These are phyloP conservation scores for Promerops cafer DNA, from an alignment of 2,113 vertebrate species.

Conservation along the genomic window DNA sequence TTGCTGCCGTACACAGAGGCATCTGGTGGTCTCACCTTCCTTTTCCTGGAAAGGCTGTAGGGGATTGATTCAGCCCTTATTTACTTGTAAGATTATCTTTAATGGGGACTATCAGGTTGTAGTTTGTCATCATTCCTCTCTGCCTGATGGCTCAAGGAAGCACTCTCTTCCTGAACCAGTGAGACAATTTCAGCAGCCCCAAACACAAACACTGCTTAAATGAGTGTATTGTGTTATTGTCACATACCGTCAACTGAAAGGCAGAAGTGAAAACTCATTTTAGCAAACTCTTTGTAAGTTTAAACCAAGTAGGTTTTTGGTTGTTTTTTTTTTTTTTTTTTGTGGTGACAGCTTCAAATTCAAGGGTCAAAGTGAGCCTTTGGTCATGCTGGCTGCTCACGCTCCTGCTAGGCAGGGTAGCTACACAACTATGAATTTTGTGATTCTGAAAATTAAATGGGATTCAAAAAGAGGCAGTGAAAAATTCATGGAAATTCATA, in stretches of 20 bases:
- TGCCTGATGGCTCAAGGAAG: not conserved
- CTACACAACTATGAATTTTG: not conserved
- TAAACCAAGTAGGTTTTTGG: not conserved
- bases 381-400: not conserved
- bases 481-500: not conserved
- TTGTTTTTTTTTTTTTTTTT: too few species aligned
- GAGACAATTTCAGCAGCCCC: not conserved
- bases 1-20: fast-evolving
- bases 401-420: not conserved
- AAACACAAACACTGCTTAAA: not conserved
- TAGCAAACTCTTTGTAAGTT: not conserved
- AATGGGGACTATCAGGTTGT: not conserved
- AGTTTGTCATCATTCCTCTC: not conserved
- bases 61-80: not conserved
- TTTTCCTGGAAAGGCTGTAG: not conserved
- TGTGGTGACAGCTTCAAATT: not conserved
- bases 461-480: not conserved
- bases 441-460: not conserved
- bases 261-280: not conserved
- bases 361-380: not conserved
- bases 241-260: not conserved
- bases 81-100: not conserved
- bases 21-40: not conserved
- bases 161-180: not conserved
- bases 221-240: not conserved